These are phyloP conservation scores for Enteromius trimaculatus DNA, from an alignment of 2,797 vertebrate genomes.

Conservation along the genomic window DNA sequence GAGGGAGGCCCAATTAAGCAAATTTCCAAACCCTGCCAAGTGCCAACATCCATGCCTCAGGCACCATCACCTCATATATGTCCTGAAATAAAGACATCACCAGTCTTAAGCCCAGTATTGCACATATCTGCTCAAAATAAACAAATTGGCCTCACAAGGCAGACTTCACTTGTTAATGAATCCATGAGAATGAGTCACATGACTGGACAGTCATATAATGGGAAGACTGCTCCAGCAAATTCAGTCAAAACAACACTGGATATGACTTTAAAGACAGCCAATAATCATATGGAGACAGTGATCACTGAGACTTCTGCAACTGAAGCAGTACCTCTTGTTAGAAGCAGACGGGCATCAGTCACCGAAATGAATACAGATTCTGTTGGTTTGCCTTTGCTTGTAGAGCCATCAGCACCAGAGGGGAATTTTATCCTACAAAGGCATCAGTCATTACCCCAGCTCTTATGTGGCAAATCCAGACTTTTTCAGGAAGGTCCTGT, in stretches of 20 bases:
- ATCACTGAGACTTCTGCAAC: slow-evolving; percentile 40
- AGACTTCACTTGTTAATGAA: slow-evolving; percentile 40
- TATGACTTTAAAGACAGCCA: slow-evolving; percentile 53
- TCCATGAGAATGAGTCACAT: slow-evolving; percentile 15
- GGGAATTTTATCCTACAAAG: neutral
- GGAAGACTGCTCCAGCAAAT: slow-evolving; percentile 53
- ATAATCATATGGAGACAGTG: slow-evolving; percentile 9
- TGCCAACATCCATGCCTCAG: neutral
- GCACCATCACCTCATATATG: slow-evolving; percentile 41
- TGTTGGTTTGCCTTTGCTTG: slow-evolving; percentile 47
- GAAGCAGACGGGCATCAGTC: slow-evolving; percentile 44
- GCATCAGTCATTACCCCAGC: slow-evolving; percentile 13
- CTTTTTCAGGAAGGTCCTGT: slow-evolving; percentile 33
- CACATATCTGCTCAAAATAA: slow-evolving; percentile 17
- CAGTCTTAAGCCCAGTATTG: slow-evolving; percentile 10
- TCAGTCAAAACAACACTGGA: slow-evolving; percentile 51
- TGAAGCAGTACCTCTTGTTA: slow-evolving; percentile 54
- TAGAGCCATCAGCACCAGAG: slow-evolving; percentile 24
- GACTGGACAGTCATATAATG: slow-evolving; percentile 13
- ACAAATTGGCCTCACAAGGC: slow-evolving; percentile 27
- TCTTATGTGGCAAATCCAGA: neutral
- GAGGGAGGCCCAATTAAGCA: neutral
- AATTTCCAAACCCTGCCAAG: slow-evolving; percentile 18
- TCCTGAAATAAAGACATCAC: slow-evolving; percentile 31
- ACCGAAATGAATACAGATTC: slow-evolving; percentile 15